Evolutionary conservation across 2,888 invertebrate genomes (phyloP).

Genomic region (Dicycla oo): DNA sequence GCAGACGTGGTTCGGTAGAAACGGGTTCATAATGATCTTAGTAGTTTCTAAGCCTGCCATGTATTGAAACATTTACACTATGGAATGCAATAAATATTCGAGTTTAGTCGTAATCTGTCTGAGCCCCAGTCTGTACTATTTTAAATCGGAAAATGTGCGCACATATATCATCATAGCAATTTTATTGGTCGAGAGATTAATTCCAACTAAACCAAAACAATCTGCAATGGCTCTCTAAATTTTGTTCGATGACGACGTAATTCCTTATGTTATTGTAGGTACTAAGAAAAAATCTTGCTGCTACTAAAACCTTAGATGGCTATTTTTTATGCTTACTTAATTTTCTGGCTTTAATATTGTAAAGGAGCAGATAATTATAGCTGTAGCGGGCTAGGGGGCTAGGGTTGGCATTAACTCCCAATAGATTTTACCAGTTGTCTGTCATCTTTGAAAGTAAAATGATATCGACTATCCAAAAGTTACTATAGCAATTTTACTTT

Average conservation of each 20-base stretch:
- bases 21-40: constrained; percentile 26
- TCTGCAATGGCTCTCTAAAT: constrained; percentile 30
- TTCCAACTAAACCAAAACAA: constrained; percentile 43
- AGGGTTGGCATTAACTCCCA: constrained; percentile 28
- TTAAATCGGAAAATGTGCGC: constrained; percentile 55
- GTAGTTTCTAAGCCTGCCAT: constrained; percentile 37
- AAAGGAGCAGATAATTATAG: constrained; percentile 7
- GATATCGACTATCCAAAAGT: background rate
- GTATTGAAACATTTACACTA: constrained; percentile 45
- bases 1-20: constrained; percentile 4
- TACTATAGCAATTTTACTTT: constrained; percentile 7
- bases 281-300: constrained; percentile 10
- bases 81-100: constrained; percentile 53
- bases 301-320: constrained; percentile 4
- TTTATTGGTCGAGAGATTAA: constrained; percentile 55
- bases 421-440: background rate
- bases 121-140: constrained; percentile 57
- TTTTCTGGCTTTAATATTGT: background rate
- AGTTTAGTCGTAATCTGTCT: constrained; percentile 54
- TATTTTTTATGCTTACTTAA: constrained; percentile 6
- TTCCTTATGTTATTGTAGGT: constrained; percentile 13
- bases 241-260: constrained; percentile 31
- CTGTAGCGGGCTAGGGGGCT: constrained; percentile 11
- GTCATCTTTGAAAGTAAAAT: constrained; percentile 10
- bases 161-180: constrained; percentile 51